Percentiles rank a stretch among this genome's conserved stretches.
Evolutionary conservation across 2,797 vertebrate genomes (phyloP).

Genomic region (Megaceryle alcyon): DNA sequence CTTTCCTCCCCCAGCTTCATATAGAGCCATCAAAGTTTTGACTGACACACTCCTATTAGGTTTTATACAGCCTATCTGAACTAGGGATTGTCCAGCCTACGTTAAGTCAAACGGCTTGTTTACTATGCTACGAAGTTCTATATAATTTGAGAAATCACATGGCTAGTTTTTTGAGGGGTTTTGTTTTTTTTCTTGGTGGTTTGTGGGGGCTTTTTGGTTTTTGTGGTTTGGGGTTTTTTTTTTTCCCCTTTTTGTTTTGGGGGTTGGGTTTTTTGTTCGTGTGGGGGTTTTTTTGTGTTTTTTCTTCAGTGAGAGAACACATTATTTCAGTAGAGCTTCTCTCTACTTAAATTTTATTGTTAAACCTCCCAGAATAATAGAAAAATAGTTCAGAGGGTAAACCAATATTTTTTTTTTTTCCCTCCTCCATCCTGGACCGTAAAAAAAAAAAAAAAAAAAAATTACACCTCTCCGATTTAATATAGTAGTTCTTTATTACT

Average conservation of each 20-base stretch:
- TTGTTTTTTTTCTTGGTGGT: not conserved
- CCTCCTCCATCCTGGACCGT: not conserved
- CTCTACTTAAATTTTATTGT: not conserved
- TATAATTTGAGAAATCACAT: not conserved
- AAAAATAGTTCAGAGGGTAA: not conserved
- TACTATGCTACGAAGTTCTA: not conserved
- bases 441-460: not conserved
- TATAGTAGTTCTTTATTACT: not conserved
- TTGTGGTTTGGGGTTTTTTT: not conserved
- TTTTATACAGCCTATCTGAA: not conserved
- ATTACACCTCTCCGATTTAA: not conserved
- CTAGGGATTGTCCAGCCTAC: not conserved
- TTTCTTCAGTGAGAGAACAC: not conserved
- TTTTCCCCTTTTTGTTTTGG: too few species aligned
- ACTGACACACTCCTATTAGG: not conserved
- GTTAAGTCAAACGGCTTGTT: not conserved
- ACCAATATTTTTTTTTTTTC: not conserved
- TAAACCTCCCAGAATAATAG: not conserved
- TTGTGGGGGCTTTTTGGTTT: not conserved
- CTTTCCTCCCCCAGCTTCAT: not conserved
- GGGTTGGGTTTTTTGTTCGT: too few species aligned
- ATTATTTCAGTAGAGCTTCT: rapidly evolving
- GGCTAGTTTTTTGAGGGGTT: too few species aligned
- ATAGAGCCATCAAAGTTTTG: rapidly evolving
- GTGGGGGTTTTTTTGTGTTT: not conserved